Base-by-base conservation (phyloP, 37 sponge, comb jelly and placozoan genomes). In the Dysidea cf. avara region DNA sequence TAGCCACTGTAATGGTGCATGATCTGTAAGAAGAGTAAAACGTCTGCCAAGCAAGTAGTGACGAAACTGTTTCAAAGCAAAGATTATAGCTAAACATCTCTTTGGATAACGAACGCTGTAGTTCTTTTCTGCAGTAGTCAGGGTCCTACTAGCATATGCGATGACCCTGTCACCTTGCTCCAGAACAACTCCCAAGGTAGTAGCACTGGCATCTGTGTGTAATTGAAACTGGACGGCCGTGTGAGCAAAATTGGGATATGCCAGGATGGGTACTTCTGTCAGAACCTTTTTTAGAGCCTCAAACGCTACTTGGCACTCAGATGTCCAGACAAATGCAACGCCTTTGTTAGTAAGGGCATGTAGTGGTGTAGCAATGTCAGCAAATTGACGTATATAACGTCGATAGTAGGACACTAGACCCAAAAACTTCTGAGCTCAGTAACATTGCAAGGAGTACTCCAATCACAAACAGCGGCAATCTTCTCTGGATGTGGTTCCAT, bases 321-420 rank as follows among this genome's bases (percentile, higher is more conserved):
- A 30, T 48, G 57, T 50, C 46, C 69, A 38, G 1, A 30, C 24
- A 39, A 80, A 68, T 29, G 29, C 29, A 4, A 55, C 71, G 2
- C 54, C 57, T 36, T 72, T 81, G 1, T 58, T 25, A 14, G 60
- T 9, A 39, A 74, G 60, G 11, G 7, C 38, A 33, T 58, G n/a
- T 17, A 74, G 75, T 53, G 75, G 75, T 47, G n/a, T 60, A 29
- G 61, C 75, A 37, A 54, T 58, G n/a, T 74, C 57, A 28, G 57
- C 7, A 12, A 36, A 36, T 6, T 63, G n/a, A 16, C 5, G 35
- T 7, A 53, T 49, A 47, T 51, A 69, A 1, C 70, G 53, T 29
- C 70, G 53, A 32, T 69, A 69, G 70, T 69, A 63, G 30, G 38
- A n/a, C 5, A 18, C 21, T 28, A 56, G 13, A 30, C 58, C 58